Conservation (phyloP, 2,113 vertebrate genomes). For the Thunnus thynnus region DNA sequence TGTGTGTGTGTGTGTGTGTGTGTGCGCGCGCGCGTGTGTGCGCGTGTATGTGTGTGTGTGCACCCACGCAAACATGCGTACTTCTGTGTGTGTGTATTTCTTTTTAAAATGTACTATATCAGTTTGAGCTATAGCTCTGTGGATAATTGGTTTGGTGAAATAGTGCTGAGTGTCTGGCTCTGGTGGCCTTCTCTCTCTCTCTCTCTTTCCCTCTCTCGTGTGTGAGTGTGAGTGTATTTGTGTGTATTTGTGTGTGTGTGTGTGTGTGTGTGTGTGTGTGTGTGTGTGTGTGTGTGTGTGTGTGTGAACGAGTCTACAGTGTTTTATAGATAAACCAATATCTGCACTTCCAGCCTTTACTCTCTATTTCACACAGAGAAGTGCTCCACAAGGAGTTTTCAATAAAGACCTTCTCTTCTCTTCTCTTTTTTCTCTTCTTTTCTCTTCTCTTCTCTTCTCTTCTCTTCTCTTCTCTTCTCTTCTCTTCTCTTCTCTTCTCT, state of each 20-base stretch:
- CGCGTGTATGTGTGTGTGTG: slow-evolving; percentile 4
- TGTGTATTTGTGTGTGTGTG: slow-evolving; percentile 19
- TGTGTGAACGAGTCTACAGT: slow-evolving; percentile 57
- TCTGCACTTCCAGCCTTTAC: slow-evolving; percentile 71
- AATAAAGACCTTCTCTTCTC: slow-evolving; percentile 57
- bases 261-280: slow-evolving; percentile 25
- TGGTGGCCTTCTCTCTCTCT: slow-evolving; percentile 71
- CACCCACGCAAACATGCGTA: slow-evolving; percentile 18
- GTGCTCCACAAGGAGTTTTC: slow-evolving; percentile 67
- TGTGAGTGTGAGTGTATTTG: slow-evolving; percentile 33
- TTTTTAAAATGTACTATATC: slow-evolving; percentile 84
- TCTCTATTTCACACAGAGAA: slow-evolving; percentile 73
- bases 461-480: too few species aligned
- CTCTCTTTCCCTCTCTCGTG: not conserved
- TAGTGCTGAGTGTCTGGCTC: slow-evolving; percentile 83
- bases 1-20: slow-evolving; percentile 20
- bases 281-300: slow-evolving; percentile 20
- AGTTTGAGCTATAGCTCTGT: slow-evolving; percentile 85
- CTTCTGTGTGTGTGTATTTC: slow-evolving; percentile 53
- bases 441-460: too few species aligned
- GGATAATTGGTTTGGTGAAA: slow-evolving; percentile 87
- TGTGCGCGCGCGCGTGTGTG: slow-evolving; percentile 15
- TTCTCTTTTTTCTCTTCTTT: not conserved
- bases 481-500: slow-evolving; percentile 9
- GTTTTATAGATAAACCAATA: slow-evolving; percentile 83